These are phyloP conservation scores for Hylaeus anthracinus DNA, from an alignment of 1,140 invertebrate genomes.

Conservation along the genomic window DNA sequence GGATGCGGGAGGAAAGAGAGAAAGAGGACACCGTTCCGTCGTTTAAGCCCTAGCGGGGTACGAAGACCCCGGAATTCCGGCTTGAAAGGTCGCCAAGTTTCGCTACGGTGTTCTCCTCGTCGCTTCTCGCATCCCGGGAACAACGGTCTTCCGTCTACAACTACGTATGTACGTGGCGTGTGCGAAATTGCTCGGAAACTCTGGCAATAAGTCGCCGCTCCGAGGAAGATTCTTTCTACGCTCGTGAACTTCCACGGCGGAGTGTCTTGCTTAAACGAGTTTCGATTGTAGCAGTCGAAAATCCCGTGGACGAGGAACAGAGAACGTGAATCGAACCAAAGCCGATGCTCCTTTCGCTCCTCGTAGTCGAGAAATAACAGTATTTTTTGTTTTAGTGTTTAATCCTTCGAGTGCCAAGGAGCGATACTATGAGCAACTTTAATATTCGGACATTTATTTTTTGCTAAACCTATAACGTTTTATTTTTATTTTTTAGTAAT, in stretches of 20 bases:
- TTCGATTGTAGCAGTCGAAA: neutral
- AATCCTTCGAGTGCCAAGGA: too few relatives aligned
- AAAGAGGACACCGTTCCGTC: conserved; percentile 20
- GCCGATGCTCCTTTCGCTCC: too few relatives aligned
- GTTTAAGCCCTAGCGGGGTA: conserved; percentile 28
- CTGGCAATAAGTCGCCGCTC: conserved; percentile 38
- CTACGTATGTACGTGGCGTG: conserved; percentile 33
- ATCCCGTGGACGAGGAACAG: too few relatives aligned
- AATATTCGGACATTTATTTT: too few relatives aligned
- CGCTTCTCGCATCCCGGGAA: conserved; percentile 25
- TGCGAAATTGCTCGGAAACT: conserved; percentile 53
- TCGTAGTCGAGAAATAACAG: too few relatives aligned
- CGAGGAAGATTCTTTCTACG: conserved; percentile 15
- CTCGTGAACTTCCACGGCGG: neutral
- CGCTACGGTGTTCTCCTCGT: neutral
- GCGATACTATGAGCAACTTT: too few relatives aligned
- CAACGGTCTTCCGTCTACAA: conserved; percentile 4
- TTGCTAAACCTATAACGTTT: too few relatives aligned
- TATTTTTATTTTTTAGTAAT: too few relatives aligned
- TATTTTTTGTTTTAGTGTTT: too few relatives aligned
- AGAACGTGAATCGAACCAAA: too few relatives aligned
- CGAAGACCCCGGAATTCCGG: conserved; percentile 40
- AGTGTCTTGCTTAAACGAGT: neutral
- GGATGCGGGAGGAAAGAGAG: conserved; percentile 1
- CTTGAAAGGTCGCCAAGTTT: conserved; percentile 55